Conservation (phyloP, 2,113 vertebrate species). For the Atrichornis clamosus region DNA sequence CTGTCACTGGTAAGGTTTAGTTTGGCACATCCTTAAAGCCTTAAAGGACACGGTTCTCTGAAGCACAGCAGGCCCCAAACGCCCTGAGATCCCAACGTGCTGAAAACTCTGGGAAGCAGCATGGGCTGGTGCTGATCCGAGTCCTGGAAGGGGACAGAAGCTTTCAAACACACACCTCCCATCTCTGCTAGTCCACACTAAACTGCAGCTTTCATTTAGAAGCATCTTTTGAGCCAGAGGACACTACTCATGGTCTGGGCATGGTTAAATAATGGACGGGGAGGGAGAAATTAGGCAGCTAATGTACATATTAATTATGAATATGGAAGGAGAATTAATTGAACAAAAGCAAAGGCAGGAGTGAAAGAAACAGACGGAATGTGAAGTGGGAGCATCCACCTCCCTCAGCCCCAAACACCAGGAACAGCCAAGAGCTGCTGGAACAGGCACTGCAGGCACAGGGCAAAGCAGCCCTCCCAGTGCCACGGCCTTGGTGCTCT, state of each 20-base stretch:
- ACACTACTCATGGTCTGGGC: background rate
- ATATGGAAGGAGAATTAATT: background rate
- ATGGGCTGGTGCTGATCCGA: accelerated
- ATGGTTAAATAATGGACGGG: background rate
- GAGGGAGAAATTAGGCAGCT: background rate
- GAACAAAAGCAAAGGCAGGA: background rate
- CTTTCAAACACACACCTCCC: background rate
- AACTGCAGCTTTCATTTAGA: background rate
- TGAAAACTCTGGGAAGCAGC: background rate
- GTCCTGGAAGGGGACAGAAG: background rate
- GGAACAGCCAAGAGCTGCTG: background rate
- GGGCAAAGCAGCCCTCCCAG: background rate
- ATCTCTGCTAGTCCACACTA: background rate
- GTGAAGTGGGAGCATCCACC: background rate
- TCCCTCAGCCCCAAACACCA: accelerated
- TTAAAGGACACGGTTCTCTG: background rate
- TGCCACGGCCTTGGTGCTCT: background rate
- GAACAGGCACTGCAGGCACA: background rate
- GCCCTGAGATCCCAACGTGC: accelerated
- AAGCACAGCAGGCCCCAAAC: accelerated
- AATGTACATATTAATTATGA: background rate
- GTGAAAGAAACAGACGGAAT: background rate
- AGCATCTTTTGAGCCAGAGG: background rate
- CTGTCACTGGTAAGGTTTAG: background rate
- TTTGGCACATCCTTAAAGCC: background rate